Conservation (phyloP, 1,140 invertebrate species). For the Orchestia grillus region DNA sequence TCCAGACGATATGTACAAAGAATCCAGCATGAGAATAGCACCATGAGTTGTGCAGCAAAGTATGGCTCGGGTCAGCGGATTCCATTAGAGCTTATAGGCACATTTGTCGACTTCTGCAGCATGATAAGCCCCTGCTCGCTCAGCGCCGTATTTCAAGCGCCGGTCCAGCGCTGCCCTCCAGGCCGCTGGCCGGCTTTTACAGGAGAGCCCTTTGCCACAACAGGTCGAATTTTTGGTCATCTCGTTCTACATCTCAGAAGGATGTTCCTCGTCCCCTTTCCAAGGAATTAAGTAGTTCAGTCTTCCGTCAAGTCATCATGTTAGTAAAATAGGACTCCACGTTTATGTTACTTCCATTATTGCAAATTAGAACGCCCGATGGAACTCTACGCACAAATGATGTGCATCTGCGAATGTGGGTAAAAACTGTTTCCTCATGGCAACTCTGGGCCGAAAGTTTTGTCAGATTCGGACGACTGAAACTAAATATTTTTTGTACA, state of each 20-base stretch:
- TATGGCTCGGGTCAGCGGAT: conserved; percentile 51
- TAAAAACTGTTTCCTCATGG: no score
- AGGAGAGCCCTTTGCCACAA: background rate
- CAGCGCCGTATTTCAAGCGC: background rate
- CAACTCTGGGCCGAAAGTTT: no score
- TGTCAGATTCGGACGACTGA: no score
- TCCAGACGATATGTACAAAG: conserved; percentile 47
- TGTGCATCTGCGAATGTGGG: no score
- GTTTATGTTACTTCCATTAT: no score
- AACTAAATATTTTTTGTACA: no score
- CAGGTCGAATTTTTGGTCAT: background rate
- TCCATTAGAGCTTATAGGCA: conserved; percentile 45
- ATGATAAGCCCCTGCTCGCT: conserved; percentile 25
- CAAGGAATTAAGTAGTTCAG: background rate
- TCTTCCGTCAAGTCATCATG: background rate
- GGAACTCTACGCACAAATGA: no score
- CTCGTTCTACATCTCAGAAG: background rate
- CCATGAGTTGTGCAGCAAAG: conserved; percentile 52
- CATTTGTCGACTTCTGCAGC: conserved; percentile 44
- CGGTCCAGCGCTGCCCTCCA: background rate
- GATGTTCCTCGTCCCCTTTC: background rate
- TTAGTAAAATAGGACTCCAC: no score
- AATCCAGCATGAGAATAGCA: conserved; percentile 4
- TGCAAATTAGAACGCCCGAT: no score
- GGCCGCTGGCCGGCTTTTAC: background rate